phyloP scores from a whole-genome alignment of 1,140 invertebrate genomes.

The Drosophila sp. region DNA sequence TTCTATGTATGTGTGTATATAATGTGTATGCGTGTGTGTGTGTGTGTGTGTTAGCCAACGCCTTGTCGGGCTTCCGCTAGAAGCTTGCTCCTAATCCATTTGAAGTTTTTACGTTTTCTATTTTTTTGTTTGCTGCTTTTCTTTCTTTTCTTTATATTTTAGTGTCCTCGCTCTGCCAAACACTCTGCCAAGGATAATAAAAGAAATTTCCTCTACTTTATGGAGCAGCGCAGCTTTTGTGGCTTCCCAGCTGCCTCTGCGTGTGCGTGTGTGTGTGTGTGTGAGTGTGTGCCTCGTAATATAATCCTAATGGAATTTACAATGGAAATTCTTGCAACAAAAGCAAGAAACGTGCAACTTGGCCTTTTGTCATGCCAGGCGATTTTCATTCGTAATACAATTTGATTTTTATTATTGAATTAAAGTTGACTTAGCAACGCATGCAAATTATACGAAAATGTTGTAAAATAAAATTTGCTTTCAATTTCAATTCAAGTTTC shows the following conservation, averaged over 20 bases:
- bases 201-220: conserved; percentile 65
- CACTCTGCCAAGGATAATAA: conserved; percentile 75
- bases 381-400: conserved; percentile 17
- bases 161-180: conserved; percentile 38
- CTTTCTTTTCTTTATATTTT: background rate
- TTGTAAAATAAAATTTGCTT: background rate
- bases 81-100: conserved; percentile 76
- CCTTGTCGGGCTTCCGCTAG: conserved; percentile 66
- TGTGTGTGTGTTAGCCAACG: conserved; percentile 55
- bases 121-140: background rate
- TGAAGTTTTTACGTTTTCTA: conserved; percentile 57
- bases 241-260: conserved; percentile 49
- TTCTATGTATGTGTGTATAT: conserved; percentile 12
- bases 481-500: no score
- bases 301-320: conserved; percentile 83
- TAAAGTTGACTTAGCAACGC: conserved; percentile 14
- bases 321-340: conserved; percentile 74
- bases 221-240: conserved; percentile 68
- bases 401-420: conserved; percentile 10
- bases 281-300: conserved; percentile 56
- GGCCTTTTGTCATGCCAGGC: conserved; percentile 59
- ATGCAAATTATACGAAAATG: conserved; percentile 5
- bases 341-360: conserved; percentile 47
- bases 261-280: conserved; percentile 26
- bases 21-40: conserved; percentile 9